These are phyloP conservation scores for Sparidentex hasta DNA, from an alignment of 2,797 vertebrate species.

Conservation along the genomic window DNA sequence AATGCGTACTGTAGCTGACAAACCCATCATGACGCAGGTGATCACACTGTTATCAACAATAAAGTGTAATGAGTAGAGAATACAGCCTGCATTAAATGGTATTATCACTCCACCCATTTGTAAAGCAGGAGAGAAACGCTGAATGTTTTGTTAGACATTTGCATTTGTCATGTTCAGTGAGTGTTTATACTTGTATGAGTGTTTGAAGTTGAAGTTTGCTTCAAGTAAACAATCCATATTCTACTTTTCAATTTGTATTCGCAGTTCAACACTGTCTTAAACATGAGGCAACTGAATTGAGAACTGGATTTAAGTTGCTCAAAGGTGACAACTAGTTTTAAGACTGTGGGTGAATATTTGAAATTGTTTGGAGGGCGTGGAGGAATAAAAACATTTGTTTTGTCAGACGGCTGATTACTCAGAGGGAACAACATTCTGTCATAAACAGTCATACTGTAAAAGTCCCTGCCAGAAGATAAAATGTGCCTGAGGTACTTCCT, in stretches of 20 bases:
- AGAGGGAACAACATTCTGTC: background rate
- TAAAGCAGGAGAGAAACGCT: background rate
- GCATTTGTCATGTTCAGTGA: background rate
- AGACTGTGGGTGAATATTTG: background rate
- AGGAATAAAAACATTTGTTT: background rate
- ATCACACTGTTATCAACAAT: conserved; percentile 26
- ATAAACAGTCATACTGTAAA: background rate
- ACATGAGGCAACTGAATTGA: background rate
- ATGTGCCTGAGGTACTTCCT: background rate
- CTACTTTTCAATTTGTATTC: background rate
- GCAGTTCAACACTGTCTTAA: background rate
- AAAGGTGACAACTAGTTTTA: background rate
- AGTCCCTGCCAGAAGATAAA: background rate
- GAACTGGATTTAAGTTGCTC: background rate
- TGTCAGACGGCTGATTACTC: background rate
- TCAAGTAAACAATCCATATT: background rate
- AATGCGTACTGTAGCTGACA: background rate
- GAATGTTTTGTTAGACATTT: background rate
- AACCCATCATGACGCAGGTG: conserved; percentile 10
- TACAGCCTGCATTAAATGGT: conserved; percentile 2
- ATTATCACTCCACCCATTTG: conserved; percentile 6
- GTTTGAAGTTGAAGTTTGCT: background rate
- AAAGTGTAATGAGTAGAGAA: conserved; percentile 32
- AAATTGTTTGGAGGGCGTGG: too few relatives aligned
- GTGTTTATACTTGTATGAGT: background rate